These are phyloP conservation scores for Apis mellifera DNA, from an alignment of 1,140 invertebrate species.

Conservation along the genomic window DNA sequence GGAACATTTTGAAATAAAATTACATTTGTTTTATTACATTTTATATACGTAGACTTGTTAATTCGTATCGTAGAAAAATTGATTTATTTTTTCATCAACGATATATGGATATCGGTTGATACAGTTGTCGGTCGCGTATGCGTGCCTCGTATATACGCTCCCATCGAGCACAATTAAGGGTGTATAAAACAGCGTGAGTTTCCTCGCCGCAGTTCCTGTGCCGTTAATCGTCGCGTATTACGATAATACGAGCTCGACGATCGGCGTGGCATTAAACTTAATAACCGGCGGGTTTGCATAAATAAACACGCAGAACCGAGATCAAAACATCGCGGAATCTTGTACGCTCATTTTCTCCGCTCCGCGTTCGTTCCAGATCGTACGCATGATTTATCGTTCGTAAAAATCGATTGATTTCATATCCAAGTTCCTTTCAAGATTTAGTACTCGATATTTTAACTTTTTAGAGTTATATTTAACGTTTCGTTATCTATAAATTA, in stretches of 20 bases:
- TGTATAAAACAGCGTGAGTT: slow-evolving; percentile 32
- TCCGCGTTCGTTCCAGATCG: neutral
- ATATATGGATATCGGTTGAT: neutral
- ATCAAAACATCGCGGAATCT: neutral
- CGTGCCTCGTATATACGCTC: neutral
- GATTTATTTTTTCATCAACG: neutral
- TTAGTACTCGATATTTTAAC: no score
- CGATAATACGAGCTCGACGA: slow-evolving; percentile 12
- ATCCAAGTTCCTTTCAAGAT: no score
- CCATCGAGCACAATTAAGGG: slow-evolving; percentile 8
- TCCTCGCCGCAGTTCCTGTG: slow-evolving; percentile 9
- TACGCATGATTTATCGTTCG: neutral
- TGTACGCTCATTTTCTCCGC: neutral
- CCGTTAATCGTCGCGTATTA: slow-evolving; percentile 35
- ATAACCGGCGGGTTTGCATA: neutral
- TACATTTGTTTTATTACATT: neutral
- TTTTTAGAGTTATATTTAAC: no score
- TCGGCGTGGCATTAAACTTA: neutral
- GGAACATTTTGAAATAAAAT: neutral
- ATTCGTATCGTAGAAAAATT: neutral
- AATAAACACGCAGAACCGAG: neutral
- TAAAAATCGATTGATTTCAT: no score
- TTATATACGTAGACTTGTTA: neutral
- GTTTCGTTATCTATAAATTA: no score
- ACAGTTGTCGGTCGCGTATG: neutral